These are phyloP conservation scores for Xylophagus ater DNA, from an alignment of 2,888 invertebrate species.

Conservation along the genomic window DNA sequence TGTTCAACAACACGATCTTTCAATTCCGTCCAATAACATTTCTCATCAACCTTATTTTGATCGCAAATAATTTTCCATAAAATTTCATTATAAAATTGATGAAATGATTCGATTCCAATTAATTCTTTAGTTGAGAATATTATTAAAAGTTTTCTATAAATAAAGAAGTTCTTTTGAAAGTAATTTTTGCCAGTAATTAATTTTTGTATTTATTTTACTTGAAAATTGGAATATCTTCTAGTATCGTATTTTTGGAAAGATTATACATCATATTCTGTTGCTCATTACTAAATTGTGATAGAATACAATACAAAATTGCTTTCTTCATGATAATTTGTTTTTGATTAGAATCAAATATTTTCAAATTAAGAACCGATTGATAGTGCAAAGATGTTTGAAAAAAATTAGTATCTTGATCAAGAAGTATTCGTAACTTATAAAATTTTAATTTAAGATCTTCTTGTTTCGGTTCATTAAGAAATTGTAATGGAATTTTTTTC, in stretches of 20 bases:
- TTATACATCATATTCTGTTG: conserved; percentile 86
- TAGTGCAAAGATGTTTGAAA: conserved; percentile 86
- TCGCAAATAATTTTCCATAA: conserved; percentile 65
- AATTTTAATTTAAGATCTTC: conserved; percentile 41
- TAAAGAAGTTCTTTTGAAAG: not conserved
- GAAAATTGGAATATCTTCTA: conserved; percentile 61
- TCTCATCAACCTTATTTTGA: conserved; percentile 58
- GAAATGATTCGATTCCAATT: conserved; percentile 79
- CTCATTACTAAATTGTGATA: conserved; percentile 87
- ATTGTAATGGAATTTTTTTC: conserved; percentile 87
- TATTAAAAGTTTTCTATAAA: conserved; percentile 47
- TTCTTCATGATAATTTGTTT: conserved; percentile 60
- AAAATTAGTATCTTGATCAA: conserved; percentile 79
- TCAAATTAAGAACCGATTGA: conserved; percentile 70
- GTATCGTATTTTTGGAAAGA: conserved; percentile 66
- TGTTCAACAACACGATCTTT: conserved; percentile 91
- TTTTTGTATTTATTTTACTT: conserved; percentile 37
- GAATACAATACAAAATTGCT: conserved; percentile 75
- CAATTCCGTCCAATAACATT: conserved; percentile 78
- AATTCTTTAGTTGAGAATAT: conserved; percentile 84
- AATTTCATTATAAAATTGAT: conserved; percentile 66
- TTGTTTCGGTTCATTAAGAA: conserved; percentile 60
- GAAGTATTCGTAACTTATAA: conserved; percentile 66
- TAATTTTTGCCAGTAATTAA: not conserved
- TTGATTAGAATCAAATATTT: conserved; percentile 52